Evolutionary conservation across 2,797 vertebrate genomes (phyloP), one percentile per base, ranked within the genome.

Genomic region (Chloroceryle amazona): DNA sequence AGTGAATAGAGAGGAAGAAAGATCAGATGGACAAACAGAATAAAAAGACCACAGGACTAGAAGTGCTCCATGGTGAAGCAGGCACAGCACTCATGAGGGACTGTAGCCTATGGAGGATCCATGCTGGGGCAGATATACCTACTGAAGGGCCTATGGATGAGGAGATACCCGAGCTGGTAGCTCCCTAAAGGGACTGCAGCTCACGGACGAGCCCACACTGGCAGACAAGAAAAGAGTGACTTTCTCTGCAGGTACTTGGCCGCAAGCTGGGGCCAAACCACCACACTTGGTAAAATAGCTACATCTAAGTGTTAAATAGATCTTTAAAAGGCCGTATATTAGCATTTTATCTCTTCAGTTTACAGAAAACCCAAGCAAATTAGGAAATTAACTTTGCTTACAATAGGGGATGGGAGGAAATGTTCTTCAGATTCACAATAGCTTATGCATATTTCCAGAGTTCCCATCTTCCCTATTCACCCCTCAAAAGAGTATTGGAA

Each of bases 81-180:
- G 9, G 35, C 3, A 55, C 19, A 52, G 2, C 49, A 9, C 17
- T n/a, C 21, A 13, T 39, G 41, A 82, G 20, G 20, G 20, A 80
- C 9, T 2, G 3, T 2, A 5, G 22, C 26, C 65, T 33, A 2
- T 0, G n/a, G 35, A 60, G 18, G 49, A 67, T 14, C 18, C 18
- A 44, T 8, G 14, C 11, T 6, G 7, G 13, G 55, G 35, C 26
- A 71, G 8, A 3, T 23, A 58, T 5, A 26, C 4, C 25, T 47
- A 57, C 7, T 9, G 14, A 52, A 63, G 5, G 9, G 18, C 35
- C 61, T 11, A 29, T 9, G 18, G 26, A 63, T 4, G 21, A 67
- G n/a, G 51, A 83, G 41, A 60, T 4, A 3, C 7, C 57, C 0
- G 0, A 74, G 58, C 10, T 7, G 2, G 1, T 4, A 67, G 17